Conservation (phyloP, 2,888 invertebrate species). For the Chymomyza fuscimana region DNA sequence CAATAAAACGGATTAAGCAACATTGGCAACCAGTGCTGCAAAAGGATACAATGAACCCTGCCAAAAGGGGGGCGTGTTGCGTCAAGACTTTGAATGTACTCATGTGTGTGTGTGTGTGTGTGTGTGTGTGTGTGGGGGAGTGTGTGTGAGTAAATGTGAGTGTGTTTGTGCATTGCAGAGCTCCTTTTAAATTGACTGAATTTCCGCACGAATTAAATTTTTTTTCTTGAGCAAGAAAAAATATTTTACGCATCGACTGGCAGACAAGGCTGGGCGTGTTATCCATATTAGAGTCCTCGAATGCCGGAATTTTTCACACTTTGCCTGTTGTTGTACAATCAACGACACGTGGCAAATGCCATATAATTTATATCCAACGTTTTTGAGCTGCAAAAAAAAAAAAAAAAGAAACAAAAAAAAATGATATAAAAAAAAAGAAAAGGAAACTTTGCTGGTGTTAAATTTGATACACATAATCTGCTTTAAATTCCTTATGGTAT, state of each 20-base stretch:
- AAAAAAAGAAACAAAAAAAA: constrained; percentile 13
- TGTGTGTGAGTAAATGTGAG: neutral
- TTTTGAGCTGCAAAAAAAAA: neutral
- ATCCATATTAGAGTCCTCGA: constrained; percentile 65
- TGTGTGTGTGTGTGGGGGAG: neutral
- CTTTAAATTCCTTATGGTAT: constrained; percentile 16
- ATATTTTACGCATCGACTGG: constrained; percentile 67
- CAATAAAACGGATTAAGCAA: constrained; percentile 72
- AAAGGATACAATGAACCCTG: constrained; percentile 67
- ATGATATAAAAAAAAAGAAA: constrained; percentile 29
- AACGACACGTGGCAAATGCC: constrained; percentile 69
- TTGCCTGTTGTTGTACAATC: constrained; percentile 49
- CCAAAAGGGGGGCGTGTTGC: constrained; percentile 38
- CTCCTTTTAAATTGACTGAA: constrained; percentile 68
- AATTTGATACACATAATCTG: constrained; percentile 48
- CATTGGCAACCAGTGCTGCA: constrained; percentile 20
- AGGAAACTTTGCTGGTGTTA: constrained; percentile 27
- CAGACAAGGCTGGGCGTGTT: constrained; percentile 49
- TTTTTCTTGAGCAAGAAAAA: constrained; percentile 34
- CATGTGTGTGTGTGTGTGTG: neutral
- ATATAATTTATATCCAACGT: constrained; percentile 60
- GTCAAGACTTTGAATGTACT: neutral
- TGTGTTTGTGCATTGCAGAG: constrained; percentile 19
- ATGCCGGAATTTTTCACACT: constrained; percentile 68
- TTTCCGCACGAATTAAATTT: constrained; percentile 74